Percentiles rank a stretch among this genome's conserved stretches.
Conservation (phyloP, 2,113 vertebrate species). For the Dicentrarchus labrax region DNA sequence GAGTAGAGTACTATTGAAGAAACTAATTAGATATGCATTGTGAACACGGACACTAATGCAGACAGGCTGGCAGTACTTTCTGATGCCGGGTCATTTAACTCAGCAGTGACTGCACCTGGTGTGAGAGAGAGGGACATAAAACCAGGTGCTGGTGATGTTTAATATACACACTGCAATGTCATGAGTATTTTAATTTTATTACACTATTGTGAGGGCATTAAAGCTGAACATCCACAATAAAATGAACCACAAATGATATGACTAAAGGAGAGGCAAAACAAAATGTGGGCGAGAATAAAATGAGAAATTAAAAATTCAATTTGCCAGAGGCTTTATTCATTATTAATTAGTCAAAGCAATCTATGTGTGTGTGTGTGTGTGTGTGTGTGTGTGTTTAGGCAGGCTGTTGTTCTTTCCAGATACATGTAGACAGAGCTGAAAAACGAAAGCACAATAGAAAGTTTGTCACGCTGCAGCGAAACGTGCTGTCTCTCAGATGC, state of each 20-base stretch:
- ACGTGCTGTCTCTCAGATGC: not conserved
- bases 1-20: constrained; percentile 60
- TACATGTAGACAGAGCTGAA: constrained; percentile 18
- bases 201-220: constrained; percentile 49
- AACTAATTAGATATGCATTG: constrained; percentile 72
- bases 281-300: constrained; percentile 64
- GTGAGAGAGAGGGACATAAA: constrained; percentile 61
- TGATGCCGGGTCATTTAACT: constrained; percentile 62
- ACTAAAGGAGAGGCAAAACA: constrained; percentile 59
- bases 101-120: constrained; percentile 53
- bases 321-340: constrained; percentile 82
- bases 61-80: constrained; percentile 44
- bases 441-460: constrained; percentile 18
- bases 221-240: constrained; percentile 55
- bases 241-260: constrained; percentile 64
- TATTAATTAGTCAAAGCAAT: constrained; percentile 79
- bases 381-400: constrained; percentile 30
- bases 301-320: constrained; percentile 78
- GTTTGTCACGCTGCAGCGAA: constrained; percentile 10
- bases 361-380: constrained; percentile 23
- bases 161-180: constrained; percentile 38
- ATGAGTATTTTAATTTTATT: constrained; percentile 62
- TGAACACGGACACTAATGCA: constrained; percentile 59
- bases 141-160: constrained; percentile 36
- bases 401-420: constrained; percentile 38